Conservation (phyloP, 1,140 invertebrate species). For the Drosophila murphyi region DNA sequence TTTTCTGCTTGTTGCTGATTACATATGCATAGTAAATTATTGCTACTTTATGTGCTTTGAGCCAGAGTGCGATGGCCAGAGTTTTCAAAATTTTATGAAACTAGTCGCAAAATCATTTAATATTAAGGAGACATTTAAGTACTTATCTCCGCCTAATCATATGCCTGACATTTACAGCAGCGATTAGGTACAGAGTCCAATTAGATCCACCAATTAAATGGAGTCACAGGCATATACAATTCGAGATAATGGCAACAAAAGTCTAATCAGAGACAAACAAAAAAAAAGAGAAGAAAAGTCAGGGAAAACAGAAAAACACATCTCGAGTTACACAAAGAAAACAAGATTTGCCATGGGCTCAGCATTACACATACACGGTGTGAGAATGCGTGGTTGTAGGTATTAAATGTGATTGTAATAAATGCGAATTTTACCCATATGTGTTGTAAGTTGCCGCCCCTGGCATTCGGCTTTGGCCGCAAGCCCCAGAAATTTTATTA, state of each 20-base stretch:
- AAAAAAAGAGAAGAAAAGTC: background rate
- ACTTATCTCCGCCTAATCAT: conserved; percentile 1
- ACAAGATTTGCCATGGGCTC: conserved; percentile 8
- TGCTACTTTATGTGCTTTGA: background rate
- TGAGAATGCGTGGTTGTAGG: conserved; percentile 9
- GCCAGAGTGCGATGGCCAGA: background rate
- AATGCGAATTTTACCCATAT: conserved; percentile 63
- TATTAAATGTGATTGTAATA: conserved; percentile 67
- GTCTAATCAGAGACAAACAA: conserved; percentile 11
- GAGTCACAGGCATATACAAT: conserved; percentile 23
- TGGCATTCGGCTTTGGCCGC: background rate
- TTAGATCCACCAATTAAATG: conserved; percentile 2
- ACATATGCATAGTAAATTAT: conserved; percentile 3
- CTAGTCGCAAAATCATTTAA: conserved; percentile 5
- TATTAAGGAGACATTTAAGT: conserved; percentile 34
- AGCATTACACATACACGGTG: background rate
- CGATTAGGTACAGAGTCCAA: background rate
- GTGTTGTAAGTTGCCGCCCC: conserved; percentile 35
- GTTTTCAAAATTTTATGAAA: background rate
- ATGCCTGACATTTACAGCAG: background rate
- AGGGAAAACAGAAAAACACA: background rate
- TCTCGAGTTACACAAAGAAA: conserved; percentile 6
- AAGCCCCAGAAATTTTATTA: conserved; percentile 17
- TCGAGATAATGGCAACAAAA: conserved; percentile 14
- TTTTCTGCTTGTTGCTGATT: conserved; percentile 7